These are phyloP conservation scores for Ophioninae sp. DNA, from an alignment of 2,888 invertebrate species.

Conservation along the genomic window DNA sequence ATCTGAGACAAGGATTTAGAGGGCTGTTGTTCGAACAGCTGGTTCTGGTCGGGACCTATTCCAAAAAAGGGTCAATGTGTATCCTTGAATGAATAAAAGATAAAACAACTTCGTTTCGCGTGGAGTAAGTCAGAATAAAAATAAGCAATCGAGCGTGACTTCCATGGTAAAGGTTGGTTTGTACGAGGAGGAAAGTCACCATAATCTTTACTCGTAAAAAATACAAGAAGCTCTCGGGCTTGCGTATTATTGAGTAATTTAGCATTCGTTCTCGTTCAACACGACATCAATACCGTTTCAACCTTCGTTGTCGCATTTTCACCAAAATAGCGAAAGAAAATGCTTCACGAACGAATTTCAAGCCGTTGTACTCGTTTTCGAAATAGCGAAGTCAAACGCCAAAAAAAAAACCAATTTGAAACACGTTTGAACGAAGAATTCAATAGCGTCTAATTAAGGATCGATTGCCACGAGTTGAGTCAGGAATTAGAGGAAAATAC, in stretches of 20 bases:
- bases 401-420: no score
- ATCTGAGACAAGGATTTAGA: neutral
- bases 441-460: no score
- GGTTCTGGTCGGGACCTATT: neutral
- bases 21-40: neutral
- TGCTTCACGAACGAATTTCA: neutral
- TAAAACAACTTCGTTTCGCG: slow-evolving; percentile 11
- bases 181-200: neutral
- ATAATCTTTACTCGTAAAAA: neutral
- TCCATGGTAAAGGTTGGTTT: neutral
- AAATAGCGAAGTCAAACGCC: neutral
- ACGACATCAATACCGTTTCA: neutral
- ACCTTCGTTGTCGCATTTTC: neutral
- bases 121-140: neutral
- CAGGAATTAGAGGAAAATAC: no score
- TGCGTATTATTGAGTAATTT: slow-evolving; percentile 2
- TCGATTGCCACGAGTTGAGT: no score
- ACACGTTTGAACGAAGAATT: no score
- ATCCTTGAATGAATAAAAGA: neutral
- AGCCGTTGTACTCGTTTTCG: neutral
- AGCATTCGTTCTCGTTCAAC: neutral
- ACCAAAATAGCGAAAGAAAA: neutral
- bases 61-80: neutral
- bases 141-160: neutral
- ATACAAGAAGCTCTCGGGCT: neutral